Conservation (phyloP, 2,113 vertebrate species). For the Variabilichromis moorii region DNA sequence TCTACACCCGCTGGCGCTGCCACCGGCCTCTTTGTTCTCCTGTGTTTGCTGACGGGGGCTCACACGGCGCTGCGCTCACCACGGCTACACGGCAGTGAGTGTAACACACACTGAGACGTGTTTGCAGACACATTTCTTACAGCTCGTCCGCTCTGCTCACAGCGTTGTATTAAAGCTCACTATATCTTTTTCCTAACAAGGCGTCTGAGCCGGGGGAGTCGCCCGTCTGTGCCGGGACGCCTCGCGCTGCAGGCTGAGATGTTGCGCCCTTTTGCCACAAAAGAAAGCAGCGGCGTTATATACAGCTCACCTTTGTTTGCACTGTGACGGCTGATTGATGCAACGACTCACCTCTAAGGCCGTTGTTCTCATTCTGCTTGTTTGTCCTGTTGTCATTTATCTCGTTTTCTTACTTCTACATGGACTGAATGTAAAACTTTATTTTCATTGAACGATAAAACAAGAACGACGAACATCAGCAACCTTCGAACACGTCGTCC, state of each 20-base stretch:
- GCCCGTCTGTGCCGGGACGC: slow-evolving; percentile 15
- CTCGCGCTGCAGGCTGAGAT: not conserved
- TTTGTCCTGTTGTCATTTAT: not conserved
- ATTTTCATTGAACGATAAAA: not conserved
- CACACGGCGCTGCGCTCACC: slow-evolving; percentile 44
- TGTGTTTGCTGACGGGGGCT: slow-evolving; percentile 46
- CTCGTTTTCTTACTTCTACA: not conserved
- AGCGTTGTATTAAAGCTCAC: not conserved
- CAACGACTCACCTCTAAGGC: not conserved
- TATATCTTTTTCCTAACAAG: slow-evolving; percentile 22
- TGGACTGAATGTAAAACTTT: not conserved
- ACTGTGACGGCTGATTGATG: not conserved
- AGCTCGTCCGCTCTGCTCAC: not conserved
- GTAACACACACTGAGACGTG: not conserved
- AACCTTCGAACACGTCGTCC: not conserved
- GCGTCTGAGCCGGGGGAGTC: not conserved
- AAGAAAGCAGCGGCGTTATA: not conserved
- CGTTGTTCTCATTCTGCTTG: not conserved
- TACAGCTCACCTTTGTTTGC: not conserved
- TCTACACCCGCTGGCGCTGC: slow-evolving; percentile 59
- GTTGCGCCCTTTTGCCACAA: not conserved
- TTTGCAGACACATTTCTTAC: not conserved
- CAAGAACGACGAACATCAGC: not conserved
- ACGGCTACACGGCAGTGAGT: slow-evolving; percentile 18
- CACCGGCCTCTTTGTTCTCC: slow-evolving; percentile 61